Evolutionary conservation across 2,797 vertebrate species (phyloP).

Genomic region (Tenualosa thibaudeaui): DNA sequence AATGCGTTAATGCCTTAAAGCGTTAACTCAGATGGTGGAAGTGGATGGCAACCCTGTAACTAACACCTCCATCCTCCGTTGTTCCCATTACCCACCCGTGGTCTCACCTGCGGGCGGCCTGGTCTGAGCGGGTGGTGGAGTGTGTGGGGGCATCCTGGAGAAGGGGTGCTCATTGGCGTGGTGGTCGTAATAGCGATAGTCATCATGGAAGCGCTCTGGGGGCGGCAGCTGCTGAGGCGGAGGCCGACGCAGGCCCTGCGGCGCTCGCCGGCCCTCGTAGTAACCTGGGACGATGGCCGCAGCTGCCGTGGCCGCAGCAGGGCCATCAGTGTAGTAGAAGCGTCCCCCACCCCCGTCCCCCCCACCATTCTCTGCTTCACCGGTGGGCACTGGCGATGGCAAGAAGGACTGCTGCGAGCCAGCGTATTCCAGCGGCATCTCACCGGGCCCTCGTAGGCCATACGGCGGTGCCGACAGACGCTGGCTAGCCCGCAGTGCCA

Average conservation of each 20-base stretch:
- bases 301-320: constrained; percentile 75
- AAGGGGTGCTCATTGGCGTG: constrained; percentile 82
- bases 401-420: constrained; percentile 87
- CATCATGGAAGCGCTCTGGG: constrained; percentile 84
- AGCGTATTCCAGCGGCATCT: constrained; percentile 86
- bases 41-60: not conserved
- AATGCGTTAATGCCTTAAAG: too few relatives aligned
- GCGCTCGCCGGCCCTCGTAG: constrained; percentile 80
- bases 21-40: not conserved
- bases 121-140: constrained; percentile 73
- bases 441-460: constrained; percentile 83
- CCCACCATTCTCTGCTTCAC: constrained; percentile 85
- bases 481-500: constrained; percentile 91
- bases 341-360: constrained; percentile 58
- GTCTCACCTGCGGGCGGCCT: constrained; percentile 85
- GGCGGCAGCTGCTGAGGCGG: not conserved
- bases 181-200: constrained; percentile 89
- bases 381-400: constrained; percentile 77
- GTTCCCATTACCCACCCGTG: not conserved
- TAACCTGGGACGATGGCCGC: constrained; percentile 54
- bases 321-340: constrained; percentile 76
- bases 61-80: not conserved
- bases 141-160: constrained; percentile 79
- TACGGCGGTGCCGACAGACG: constrained; percentile 92
- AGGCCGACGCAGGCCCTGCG: constrained; percentile 68